Conservation (phyloP, 2,797 vertebrate genomes). For the Tenualosa ilisha region DNA sequence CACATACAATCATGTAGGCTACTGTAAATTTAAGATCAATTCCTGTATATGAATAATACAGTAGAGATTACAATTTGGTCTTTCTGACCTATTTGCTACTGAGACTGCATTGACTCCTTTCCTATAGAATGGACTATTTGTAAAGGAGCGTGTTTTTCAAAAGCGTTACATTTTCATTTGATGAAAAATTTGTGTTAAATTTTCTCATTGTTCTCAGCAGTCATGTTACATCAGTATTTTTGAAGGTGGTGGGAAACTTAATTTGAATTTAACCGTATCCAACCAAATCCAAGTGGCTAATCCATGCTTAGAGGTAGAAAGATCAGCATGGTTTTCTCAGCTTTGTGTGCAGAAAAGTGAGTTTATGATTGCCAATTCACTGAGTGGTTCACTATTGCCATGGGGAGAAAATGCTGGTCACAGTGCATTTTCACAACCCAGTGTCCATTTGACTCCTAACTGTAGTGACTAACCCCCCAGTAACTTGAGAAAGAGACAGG, state of each 20-base stretch:
- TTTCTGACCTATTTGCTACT: background rate
- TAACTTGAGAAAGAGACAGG: background rate
- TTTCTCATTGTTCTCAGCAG: constrained; percentile 25
- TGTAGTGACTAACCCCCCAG: constrained; percentile 23
- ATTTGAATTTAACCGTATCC: constrained; percentile 38
- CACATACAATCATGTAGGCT: too few relatives aligned
- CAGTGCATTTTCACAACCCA: constrained; percentile 26
- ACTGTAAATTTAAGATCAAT: background rate
- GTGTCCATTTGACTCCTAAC: constrained; percentile 16
- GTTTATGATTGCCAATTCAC: constrained; percentile 48
- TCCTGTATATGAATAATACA: background rate
- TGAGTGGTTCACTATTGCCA: constrained; percentile 41
- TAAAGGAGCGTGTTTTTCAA: background rate
- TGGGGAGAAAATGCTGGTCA: constrained; percentile 28
- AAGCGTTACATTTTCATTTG: too few relatives aligned
- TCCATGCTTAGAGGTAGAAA: constrained; percentile 38
- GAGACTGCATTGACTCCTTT: too few relatives aligned
- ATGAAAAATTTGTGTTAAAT: background rate
- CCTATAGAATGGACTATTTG: too few relatives aligned
- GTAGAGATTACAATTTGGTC: background rate
- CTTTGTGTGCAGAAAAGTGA: constrained; percentile 44
- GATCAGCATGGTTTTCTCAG: constrained; percentile 48
- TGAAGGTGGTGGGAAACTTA: constrained; percentile 27
- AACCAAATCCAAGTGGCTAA: constrained; percentile 42
- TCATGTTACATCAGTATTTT: constrained; percentile 44